Percentiles rank a stretch among this genome's conserved stretches.
phyloP scores from a whole-genome alignment of 1,140 invertebrate genomes.

The Anoplophora glabripennis region DNA sequence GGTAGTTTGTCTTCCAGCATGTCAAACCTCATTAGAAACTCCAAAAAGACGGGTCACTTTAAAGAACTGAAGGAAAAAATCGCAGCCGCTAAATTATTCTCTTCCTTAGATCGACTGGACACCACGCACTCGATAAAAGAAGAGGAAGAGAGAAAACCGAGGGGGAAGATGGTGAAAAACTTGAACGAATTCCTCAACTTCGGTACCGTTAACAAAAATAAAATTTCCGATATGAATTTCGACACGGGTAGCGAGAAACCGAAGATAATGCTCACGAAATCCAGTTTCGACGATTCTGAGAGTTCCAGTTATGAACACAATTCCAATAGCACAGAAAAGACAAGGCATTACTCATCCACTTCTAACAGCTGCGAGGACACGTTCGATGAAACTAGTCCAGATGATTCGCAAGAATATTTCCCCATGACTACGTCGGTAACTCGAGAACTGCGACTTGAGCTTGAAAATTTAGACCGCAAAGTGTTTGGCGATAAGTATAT shows the following conservation, averaged over 20 bases:
- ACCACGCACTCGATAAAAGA: constrained; percentile 40
- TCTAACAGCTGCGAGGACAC: constrained; percentile 39
- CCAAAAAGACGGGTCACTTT: constrained; percentile 50
- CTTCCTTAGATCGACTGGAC: constrained; percentile 55
- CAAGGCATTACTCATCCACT: constrained; percentile 38
- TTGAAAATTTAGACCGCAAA: constrained; percentile 78
- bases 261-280: constrained; percentile 50
- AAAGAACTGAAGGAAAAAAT: constrained; percentile 56
- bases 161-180: constrained; percentile 70
- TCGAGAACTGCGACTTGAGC: constrained; percentile 72
- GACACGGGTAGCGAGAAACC: constrained; percentile 46
- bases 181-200: constrained; percentile 82
- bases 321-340: constrained; percentile 22
- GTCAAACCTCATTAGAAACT: constrained; percentile 44
- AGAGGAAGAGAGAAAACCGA: constrained; percentile 41
- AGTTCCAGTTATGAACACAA: constrained; percentile 41
- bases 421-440: constrained; percentile 85
- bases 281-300: constrained; percentile 53
- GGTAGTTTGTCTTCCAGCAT: constrained; percentile 45
- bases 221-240: constrained; percentile 46
- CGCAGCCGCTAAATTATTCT: constrained; percentile 51
- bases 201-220: constrained; percentile 62
- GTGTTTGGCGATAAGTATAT: constrained; percentile 58
- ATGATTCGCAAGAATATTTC: constrained; percentile 77
- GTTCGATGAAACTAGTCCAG: constrained; percentile 66